Evolutionary conservation across 2,888 invertebrate species (phyloP), one percentile per base, ranked within the genome.

Genomic region (Acanthopleura granulata): DNA sequence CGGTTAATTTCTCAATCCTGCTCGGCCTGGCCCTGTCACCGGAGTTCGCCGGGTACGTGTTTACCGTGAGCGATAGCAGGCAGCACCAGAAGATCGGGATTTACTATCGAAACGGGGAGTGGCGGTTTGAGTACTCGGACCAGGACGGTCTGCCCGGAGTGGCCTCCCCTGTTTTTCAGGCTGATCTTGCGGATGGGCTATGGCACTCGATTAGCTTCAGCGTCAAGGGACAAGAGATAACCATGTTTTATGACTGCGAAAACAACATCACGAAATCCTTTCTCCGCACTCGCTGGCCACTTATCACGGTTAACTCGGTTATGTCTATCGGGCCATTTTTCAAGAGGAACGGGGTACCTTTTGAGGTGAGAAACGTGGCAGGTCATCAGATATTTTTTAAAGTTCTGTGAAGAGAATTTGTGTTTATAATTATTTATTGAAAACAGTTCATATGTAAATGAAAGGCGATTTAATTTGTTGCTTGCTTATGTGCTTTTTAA

Each of bases 181-280:
- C n/a, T n/a, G 76, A 80, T 51, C 62, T 84, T 0, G 75, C 75
- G 15, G 83, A 84, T 72, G 81, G 81, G 27, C 70, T 72, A 15
- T 88, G 88, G 88, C 86, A 87, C 73, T 81, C 83, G 61, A 66
- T 86, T 40, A 85, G 84, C 4, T 72, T 86, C n/a, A 80, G 83
- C 70, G 80, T 87, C 0, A 77, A 79, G 27, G 80, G 77, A 25
- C 72, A 81, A 30, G 74, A 72, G 16, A 76, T 87, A 11, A 80
- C 80, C 11, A 72, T 88, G 51, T 81, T 81, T 76, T 74, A 82
- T 40, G 86, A 87, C 79, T 88, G 88, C 81, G 79, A 80, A 69
- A 73, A 76, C 18, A n/a, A 27, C 14, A 50, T 62, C 29, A 30
- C 69, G 18, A 50, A 27, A 49, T 49, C 72, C 79, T 84, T 50